A percentile compares a stretch with the other conserved stretches of the same genome.
Evolutionary conservation across 2,888 invertebrate genomes (phyloP).

Genomic region (Polyommatus iphigenia): DNA sequence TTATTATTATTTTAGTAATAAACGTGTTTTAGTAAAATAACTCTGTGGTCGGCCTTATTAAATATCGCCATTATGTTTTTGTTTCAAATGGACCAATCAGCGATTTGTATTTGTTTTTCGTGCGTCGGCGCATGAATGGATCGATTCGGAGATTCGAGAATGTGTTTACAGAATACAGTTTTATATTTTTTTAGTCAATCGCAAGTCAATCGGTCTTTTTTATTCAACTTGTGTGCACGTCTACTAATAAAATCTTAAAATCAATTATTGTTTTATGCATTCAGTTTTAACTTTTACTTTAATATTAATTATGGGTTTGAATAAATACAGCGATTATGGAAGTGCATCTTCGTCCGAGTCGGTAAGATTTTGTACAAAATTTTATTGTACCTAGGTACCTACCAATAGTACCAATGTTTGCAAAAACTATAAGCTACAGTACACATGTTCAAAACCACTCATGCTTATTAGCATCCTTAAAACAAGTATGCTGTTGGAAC

Average conservation of each 20-base stretch:
- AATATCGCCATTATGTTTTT: slow-evolving; percentile 19
- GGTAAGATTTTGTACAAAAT: slow-evolving; percentile 48
- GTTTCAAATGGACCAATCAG: slow-evolving; percentile 23
- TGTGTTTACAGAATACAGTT: background rate
- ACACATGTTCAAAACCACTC: too few species aligned
- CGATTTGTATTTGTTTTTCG: background rate
- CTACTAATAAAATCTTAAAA: background rate
- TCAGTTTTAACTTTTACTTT: background rate
- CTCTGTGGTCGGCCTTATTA: background rate
- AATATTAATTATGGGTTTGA: slow-evolving; percentile 37
- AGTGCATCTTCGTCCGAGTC: slow-evolving; percentile 54
- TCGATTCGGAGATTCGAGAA: background rate
- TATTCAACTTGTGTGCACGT: background rate
- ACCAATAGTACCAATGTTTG: too few species aligned
- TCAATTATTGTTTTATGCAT: slow-evolving; percentile 16
- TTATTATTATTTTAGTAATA: background rate
- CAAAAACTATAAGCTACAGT: too few species aligned
- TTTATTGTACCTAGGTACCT: background rate
- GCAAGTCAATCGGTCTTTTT: background rate
- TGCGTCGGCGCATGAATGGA: slow-evolving; percentile 10
- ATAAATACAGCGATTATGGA: slow-evolving; percentile 54
- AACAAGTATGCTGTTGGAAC: too few species aligned
- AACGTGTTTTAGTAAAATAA: background rate
- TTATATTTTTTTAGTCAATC: background rate
- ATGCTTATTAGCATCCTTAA: too few species aligned